Conservation (phyloP, 2,113 vertebrate genomes). For the Ginglymostoma cirratum region DNA sequence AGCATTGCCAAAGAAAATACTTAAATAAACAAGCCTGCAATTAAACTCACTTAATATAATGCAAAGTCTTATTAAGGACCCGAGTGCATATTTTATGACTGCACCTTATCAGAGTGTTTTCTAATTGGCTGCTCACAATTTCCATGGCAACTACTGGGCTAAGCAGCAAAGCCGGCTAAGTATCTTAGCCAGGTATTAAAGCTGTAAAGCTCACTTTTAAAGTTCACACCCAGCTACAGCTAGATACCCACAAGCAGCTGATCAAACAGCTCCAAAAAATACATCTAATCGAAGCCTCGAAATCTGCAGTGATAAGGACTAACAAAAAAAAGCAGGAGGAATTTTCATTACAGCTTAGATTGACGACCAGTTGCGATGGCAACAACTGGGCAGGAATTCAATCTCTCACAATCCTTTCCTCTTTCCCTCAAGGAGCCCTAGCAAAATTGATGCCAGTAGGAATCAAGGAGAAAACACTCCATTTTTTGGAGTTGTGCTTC, state of each 20-base stretch:
- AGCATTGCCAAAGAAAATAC: background rate
- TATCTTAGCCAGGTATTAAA: background rate
- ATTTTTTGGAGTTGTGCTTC: background rate
- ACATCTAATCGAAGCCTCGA: background rate
- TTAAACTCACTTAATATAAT: background rate
- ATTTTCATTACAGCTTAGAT: background rate
- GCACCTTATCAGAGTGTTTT: background rate
- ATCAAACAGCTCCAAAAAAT: background rate
- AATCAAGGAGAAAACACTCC: background rate
- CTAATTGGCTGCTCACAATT: slow-evolving; percentile 4
- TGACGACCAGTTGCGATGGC: background rate
- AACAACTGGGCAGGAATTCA: background rate
- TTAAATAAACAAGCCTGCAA: background rate
- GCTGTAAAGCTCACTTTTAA: background rate
- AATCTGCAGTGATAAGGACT: background rate
- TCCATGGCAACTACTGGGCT: background rate
- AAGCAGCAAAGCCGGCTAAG: background rate
- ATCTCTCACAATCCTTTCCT: background rate
- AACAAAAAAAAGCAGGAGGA: background rate
- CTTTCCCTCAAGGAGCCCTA: background rate
- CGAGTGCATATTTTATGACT: background rate
- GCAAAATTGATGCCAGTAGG: background rate
- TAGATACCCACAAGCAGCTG: no score
- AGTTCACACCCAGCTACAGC: background rate
- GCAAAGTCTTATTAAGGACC: background rate